Conservation (phyloP, 2,888 invertebrate species). For the Heliothis peltigera region DNA sequence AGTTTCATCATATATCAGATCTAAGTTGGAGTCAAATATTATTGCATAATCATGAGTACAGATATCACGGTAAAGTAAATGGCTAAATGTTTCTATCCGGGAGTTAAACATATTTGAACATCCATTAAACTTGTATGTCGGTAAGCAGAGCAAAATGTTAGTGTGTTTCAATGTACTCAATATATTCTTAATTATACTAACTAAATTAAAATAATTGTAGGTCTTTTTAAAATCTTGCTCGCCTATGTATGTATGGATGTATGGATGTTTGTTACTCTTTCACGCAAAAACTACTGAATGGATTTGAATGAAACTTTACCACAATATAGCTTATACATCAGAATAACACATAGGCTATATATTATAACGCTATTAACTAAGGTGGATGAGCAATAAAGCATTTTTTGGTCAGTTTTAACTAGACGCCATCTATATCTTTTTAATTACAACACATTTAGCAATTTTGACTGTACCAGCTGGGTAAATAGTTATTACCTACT, state of each 20-base stretch:
- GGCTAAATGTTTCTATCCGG: not conserved
- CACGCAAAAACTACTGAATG: too few species aligned
- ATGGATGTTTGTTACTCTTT: too few species aligned
- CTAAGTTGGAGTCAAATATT: conserved; percentile 5
- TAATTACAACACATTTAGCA: too few species aligned
- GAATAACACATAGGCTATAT: too few species aligned
- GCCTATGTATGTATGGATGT: conserved; percentile 1
- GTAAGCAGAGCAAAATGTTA: conserved; percentile 2
- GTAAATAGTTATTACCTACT: too few species aligned
- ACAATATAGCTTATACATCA: too few species aligned
- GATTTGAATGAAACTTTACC: too few species aligned
- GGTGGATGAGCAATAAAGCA: too few species aligned
- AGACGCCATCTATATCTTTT: too few species aligned
- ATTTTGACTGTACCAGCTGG: too few species aligned
- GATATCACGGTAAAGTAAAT: not conserved
- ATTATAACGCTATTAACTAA: too few species aligned
- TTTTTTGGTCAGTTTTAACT: too few species aligned
- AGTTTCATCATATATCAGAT: conserved; percentile 5
- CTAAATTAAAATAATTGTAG: not conserved
- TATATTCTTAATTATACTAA: not conserved
- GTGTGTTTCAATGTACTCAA: conserved; percentile 1
- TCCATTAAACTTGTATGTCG: not conserved
- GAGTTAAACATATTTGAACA: not conserved
- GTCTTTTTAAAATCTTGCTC: not conserved
- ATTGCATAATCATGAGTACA: conserved; percentile 1